Base-by-base conservation (phyloP, 2,113 vertebrate species). In the Chaetodon auriga region DNA sequence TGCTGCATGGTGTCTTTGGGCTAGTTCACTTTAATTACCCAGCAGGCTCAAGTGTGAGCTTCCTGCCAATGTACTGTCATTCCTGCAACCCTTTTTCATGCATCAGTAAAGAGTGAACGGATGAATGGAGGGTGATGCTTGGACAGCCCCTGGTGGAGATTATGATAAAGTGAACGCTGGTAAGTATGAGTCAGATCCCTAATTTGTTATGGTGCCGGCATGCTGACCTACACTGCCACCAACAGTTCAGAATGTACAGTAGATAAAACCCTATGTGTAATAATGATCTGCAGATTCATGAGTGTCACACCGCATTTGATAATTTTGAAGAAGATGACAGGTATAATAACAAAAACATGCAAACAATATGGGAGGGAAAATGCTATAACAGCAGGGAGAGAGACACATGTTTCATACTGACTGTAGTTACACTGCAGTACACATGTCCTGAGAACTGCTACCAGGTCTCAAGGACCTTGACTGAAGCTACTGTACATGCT, bases 81-180 rank as follows among this genome's bases (percentile, higher is more conserved):
- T 57, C 68, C 61, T 51, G 49, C 35, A 35, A 10, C 4, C 23
- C 45, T 11, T 14, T 64, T 55, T 62, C 69, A 81, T 86, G 55
- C 75, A 60, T 80, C 58, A 57, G 72, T 68, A 12, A 74, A 57
- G 45, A 75, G 87, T 89, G 90, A 90, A 90, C 23, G 80, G 69
- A 76, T 88, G 84, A 91, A 88, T 82, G 74, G 58, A 90, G 66
- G 84, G 62, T 82, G 90, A 90, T 77, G 81, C 89, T 94, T 92
- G 92, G 91, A 93, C 91, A 92, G 85, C 90, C 92, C 91, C 92
- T 94, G 89, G 88, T 93, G 93, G 93, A 90, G 92, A 90, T 81
- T 77, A 84, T 81, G 76, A 89, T 74, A 88, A 86, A 90, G 80
- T 86, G 81, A 90, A 88, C 71, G 72, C 18, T 76, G 12, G 55